Conservation (phyloP, 1,140 invertebrate genomes). For the Lethrus apterus region DNA sequence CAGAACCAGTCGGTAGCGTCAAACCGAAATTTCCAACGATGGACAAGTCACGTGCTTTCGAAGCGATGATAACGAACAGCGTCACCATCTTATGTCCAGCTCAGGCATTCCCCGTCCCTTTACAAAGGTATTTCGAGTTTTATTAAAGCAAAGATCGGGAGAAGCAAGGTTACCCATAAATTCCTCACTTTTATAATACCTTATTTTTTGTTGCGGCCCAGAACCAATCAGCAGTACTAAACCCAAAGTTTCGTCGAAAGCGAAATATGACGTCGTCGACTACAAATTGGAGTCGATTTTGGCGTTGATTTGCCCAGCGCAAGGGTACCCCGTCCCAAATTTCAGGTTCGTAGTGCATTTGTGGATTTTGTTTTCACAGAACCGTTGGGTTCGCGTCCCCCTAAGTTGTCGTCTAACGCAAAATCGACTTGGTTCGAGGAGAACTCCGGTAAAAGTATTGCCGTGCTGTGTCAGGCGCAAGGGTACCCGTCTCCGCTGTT, state of each 20-base stretch:
- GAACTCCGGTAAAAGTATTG: slow-evolving; percentile 43
- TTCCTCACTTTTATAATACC: too few species aligned
- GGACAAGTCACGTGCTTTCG: slow-evolving; percentile 38
- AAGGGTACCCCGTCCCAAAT: slow-evolving; percentile 50
- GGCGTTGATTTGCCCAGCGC: slow-evolving; percentile 51
- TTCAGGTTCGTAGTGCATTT: slow-evolving; percentile 40
- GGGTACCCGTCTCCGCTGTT: slow-evolving; percentile 55
- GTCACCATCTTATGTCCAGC: slow-evolving; percentile 50
- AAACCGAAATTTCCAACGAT: slow-evolving; percentile 47
- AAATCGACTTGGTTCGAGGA: slow-evolving; percentile 46
- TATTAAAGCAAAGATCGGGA: too few species aligned
- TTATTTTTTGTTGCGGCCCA: slow-evolving; percentile 35
- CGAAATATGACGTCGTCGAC: slow-evolving; percentile 37
- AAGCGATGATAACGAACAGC: slow-evolving; percentile 26
- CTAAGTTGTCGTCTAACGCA: slow-evolving; percentile 50
- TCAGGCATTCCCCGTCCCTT: slow-evolving; percentile 63
- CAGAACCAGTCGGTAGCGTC: slow-evolving; percentile 53
- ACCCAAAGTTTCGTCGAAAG: slow-evolving; percentile 46
- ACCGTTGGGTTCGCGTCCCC: slow-evolving; percentile 50
- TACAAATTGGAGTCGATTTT: slow-evolving; percentile 37
- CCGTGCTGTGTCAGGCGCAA: slow-evolving; percentile 59
- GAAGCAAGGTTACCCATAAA: slow-evolving; percentile 1
- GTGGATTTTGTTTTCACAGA: slow-evolving; percentile 39
- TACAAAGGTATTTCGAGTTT: slow-evolving; percentile 6
- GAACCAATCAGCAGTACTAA: slow-evolving; percentile 52